Evolutionary conservation across 2,113 vertebrate genomes (phyloP).

Genomic region (Elaphurus davidianus): DNA sequence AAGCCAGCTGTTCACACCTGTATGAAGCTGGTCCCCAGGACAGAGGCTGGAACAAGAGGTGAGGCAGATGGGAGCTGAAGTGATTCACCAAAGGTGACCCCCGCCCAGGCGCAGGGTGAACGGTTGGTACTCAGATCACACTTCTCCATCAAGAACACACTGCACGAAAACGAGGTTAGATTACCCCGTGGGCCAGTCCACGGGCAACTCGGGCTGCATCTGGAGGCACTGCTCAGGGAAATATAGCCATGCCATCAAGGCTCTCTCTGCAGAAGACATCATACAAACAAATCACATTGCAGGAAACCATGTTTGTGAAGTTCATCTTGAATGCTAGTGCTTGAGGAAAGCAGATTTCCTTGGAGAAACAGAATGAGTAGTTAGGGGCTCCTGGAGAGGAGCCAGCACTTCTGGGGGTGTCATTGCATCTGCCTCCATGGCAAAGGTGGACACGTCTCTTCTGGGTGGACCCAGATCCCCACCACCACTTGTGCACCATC

Average conservation of each 20-base stretch:
- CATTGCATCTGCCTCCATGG: rapidly evolving
- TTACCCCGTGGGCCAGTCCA: rapidly evolving
- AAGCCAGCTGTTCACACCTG: neutral
- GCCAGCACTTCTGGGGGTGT: neutral
- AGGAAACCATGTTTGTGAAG: neutral
- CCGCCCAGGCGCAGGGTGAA: neutral
- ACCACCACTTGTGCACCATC: neutral
- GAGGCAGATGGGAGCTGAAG: neutral
- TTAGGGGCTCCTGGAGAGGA: neutral
- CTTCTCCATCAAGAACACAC: neutral
- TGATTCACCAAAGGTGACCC: rapidly evolving
- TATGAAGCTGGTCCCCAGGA: neutral
- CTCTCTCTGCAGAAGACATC: neutral
- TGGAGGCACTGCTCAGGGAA: neutral
- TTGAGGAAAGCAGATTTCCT: neutral
- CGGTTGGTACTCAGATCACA: neutral
- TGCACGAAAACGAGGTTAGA: neutral
- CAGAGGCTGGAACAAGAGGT: neutral
- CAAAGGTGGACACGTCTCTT: neutral
- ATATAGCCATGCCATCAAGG: neutral
- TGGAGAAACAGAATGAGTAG: neutral
- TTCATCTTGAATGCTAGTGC: neutral
- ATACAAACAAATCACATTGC: neutral
- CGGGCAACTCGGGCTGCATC: neutral
- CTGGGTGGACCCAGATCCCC: neutral